Conservation (phyloP, 2,888 invertebrate genomes). For the Empis livida region DNA sequence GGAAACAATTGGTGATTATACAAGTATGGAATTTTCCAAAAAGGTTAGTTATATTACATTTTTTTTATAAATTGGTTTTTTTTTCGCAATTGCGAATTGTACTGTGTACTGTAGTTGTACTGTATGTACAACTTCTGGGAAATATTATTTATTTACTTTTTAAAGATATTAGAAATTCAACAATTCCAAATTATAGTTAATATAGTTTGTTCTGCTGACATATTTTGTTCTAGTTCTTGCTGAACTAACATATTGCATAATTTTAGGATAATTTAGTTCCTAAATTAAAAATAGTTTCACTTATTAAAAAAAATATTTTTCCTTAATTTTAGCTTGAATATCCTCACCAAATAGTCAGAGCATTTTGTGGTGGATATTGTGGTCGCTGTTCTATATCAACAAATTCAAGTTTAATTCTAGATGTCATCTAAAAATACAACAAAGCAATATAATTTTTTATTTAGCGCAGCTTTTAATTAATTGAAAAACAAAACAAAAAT, state of each 20-base stretch:
- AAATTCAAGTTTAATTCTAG: constrained; percentile 27
- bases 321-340: constrained; percentile 36
- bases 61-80: neutral
- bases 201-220: too few relatives aligned
- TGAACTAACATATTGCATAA: neutral
- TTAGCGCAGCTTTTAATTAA: too few relatives aligned
- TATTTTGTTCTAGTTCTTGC: neutral
- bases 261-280: neutral
- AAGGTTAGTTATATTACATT: constrained; percentile 22
- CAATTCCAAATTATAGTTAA: too few relatives aligned
- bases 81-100: too few relatives aligned
- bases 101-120: too few relatives aligned
- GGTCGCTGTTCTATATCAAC: constrained; percentile 43
- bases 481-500: too few relatives aligned
- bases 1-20: constrained; percentile 26
- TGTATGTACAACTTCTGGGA: too few relatives aligned
- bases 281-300: too few relatives aligned
- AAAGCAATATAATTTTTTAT: too few relatives aligned
- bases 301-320: constrained; percentile 2
- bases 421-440: constrained; percentile 13
- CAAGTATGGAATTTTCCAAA: constrained; percentile 23
- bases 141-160: too few relatives aligned
- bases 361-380: constrained; percentile 62
- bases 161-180: too few relatives aligned
- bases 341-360: constrained; percentile 39